A percentile compares a stretch with the other conserved stretches of the same genome.
phyloP scores from a whole-genome alignment of 2,797 vertebrate species.

The Argya squamiceps region DNA sequence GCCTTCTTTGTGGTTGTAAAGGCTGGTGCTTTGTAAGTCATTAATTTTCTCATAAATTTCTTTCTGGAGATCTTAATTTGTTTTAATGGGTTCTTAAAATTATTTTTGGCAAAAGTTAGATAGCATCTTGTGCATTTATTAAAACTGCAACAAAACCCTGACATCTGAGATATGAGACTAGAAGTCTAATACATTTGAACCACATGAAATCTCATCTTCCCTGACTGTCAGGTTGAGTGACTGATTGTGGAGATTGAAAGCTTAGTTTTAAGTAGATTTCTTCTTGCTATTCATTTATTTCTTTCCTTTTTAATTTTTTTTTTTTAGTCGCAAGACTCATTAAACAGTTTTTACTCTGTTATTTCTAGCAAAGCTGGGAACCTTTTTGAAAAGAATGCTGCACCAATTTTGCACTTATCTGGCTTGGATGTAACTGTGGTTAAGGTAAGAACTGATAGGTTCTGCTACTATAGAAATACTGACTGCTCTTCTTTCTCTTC shows the following conservation, averaged over 20 bases:
- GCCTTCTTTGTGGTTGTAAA: not conserved
- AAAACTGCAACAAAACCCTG: not conserved
- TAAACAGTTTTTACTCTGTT: not conserved
- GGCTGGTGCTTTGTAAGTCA: not conserved
- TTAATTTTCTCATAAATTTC: constrained; percentile 37
- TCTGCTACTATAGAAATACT: not conserved
- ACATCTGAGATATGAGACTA: not conserved
- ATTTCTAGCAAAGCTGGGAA: constrained; percentile 88
- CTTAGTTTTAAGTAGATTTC: not conserved
- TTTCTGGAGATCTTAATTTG: not conserved
- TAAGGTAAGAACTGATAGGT: constrained; percentile 82
- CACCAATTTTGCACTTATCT: constrained; percentile 93
- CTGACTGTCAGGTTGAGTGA: not conserved
- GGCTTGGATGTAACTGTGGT: constrained; percentile 92
- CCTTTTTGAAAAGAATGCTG: constrained; percentile 97
- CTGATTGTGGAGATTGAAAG: not conserved
- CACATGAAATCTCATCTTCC: not conserved
- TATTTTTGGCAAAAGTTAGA: not conserved
- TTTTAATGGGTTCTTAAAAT: not conserved
- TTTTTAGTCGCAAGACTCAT: not conserved
- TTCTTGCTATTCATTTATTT: not conserved
- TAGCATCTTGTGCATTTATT: constrained; percentile 16
- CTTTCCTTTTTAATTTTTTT: not conserved
- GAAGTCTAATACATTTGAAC: not conserved
- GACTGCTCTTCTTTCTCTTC: not conserved